phyloP scores from a whole-genome alignment of 2,888 invertebrate species.

The Acronicta psi region DNA sequence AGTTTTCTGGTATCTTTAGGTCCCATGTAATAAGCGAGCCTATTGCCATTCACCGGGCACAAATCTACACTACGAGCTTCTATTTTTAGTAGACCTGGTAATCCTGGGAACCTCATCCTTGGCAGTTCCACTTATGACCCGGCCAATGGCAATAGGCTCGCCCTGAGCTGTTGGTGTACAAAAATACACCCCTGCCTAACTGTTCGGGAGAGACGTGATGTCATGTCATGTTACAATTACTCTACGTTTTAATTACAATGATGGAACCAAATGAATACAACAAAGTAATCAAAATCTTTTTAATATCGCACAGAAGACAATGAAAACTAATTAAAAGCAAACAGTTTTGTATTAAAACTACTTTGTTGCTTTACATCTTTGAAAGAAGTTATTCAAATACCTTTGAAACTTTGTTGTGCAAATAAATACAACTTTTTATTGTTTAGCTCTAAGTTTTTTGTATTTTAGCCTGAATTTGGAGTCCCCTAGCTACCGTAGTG shows the following conservation, averaged over 20 bases:
- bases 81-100: too few species aligned
- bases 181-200: too few species aligned
- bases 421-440: constrained; percentile 23
- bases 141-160: too few species aligned
- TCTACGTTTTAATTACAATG: background rate
- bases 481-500: background rate
- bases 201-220: too few species aligned
- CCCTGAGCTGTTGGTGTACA: too few species aligned
- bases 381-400: constrained; percentile 31
- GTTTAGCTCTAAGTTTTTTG: background rate
- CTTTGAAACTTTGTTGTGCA: constrained; percentile 42
- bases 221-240: rapidly evolving
- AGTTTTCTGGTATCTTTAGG: too few species aligned
- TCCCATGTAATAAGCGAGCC: too few species aligned
- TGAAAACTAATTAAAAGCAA: constrained; percentile 42
- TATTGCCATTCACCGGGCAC: too few species aligned
- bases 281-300: constrained; percentile 29
- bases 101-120: too few species aligned
- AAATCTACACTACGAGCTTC: too few species aligned
- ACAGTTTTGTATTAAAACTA: constrained; percentile 25
- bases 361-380: constrained; percentile 21
- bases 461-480: background rate
- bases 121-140: too few species aligned
- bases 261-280: constrained; percentile 13
- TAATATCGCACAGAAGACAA: constrained; percentile 27